These are phyloP conservation scores for Thecophora atra DNA, from an alignment of 2,888 invertebrate species.

Conservation along the genomic window DNA sequence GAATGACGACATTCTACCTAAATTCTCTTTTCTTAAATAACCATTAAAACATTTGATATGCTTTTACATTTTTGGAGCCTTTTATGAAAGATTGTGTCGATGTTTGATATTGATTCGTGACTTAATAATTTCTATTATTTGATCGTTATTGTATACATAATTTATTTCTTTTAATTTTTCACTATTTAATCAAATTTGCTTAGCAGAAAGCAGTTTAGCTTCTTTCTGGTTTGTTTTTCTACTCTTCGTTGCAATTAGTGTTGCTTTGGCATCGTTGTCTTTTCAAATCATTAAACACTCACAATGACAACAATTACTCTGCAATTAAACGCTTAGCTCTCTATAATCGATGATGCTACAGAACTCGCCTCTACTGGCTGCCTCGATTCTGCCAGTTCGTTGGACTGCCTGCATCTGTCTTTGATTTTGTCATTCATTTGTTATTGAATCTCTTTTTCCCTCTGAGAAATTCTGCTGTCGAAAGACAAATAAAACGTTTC, in stretches of 20 bases:
- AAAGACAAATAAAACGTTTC: background rate
- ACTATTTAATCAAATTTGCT: no score
- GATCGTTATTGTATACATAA: no score
- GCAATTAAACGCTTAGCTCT: slow-evolving; percentile 22
- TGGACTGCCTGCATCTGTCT: background rate
- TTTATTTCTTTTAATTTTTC: no score
- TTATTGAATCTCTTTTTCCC: slow-evolving; percentile 17
- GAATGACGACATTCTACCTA: no score
- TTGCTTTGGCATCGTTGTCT: slow-evolving; percentile 4
- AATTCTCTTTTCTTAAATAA: no score
- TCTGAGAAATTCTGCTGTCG: background rate
- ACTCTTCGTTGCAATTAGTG: background rate
- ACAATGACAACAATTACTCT: slow-evolving; percentile 31
- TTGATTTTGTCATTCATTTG: background rate
- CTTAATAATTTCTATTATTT: no score
- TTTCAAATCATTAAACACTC: slow-evolving; percentile 34
- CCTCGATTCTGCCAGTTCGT: background rate
- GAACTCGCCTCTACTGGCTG: no score
- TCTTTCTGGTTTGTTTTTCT: background rate
- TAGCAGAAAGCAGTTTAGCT: background rate
- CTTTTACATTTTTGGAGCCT: no score
- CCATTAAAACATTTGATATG: no score
- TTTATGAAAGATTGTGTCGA: no score
- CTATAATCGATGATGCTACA: no score
- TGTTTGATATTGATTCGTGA: no score